phyloP scores from a whole-genome alignment of 2,888 invertebrate species.

The Barypeithes pellucidus region DNA sequence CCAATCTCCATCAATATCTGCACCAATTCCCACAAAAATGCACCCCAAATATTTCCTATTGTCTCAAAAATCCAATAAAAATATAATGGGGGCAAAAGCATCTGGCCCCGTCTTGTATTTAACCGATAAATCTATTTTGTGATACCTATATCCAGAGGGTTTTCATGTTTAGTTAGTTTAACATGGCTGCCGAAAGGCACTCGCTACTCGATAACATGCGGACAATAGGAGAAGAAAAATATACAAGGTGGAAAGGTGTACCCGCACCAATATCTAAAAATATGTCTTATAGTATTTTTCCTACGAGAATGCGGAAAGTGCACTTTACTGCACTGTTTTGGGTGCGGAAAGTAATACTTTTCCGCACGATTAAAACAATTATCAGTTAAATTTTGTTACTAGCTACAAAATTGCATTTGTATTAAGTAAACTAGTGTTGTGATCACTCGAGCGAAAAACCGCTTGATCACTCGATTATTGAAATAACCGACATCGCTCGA shows the following conservation, averaged over 20 bases:
- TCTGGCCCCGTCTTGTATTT: conserved; percentile 7
- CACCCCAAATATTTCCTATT: conserved; percentile 7
- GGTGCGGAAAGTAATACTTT: too few relatives aligned
- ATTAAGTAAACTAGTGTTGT: too few relatives aligned
- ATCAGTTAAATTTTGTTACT: too few relatives aligned
- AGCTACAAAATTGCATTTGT: too few relatives aligned
- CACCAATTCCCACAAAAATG: not conserved
- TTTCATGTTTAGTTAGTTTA: conserved; percentile 45
- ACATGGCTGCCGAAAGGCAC: conserved; percentile 50
- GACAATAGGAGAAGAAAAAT: conserved; percentile 52
- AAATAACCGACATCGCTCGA: too few relatives aligned
- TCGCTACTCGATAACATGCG: conserved; percentile 50
- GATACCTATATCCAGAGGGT: conserved; percentile 42
- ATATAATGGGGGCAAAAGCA: conserved; percentile 17
- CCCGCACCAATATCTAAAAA: conserved; percentile 35
- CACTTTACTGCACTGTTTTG: too few relatives aligned
- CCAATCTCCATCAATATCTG: conserved; percentile 7
- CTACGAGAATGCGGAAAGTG: too few relatives aligned
- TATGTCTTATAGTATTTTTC: too few relatives aligned
- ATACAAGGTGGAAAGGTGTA: conserved; percentile 42
- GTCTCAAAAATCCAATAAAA: conserved; percentile 27
- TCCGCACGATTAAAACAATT: too few relatives aligned
- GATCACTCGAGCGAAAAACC: too few relatives aligned
- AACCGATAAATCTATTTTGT: conserved; percentile 40
- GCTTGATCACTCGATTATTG: too few relatives aligned